Evolutionary conservation across 1,140 invertebrate genomes (phyloP).

Genomic region (Odontomachus brunneus): DNA sequence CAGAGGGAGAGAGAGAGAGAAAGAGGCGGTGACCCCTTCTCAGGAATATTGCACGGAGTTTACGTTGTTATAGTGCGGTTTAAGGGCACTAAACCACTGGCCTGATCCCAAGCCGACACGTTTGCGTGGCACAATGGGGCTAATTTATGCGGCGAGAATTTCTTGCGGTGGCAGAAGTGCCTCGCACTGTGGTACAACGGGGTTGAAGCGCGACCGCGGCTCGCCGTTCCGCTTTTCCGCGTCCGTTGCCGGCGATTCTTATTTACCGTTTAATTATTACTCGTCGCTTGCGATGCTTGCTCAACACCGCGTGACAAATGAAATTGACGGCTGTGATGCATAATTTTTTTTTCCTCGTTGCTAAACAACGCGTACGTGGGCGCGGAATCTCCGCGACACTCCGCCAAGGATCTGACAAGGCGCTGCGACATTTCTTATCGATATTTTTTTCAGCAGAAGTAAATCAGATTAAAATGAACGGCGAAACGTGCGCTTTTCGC

Average conservation of each 20-base stretch:
- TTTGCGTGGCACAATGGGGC: neutral
- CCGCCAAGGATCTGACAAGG: too few species aligned
- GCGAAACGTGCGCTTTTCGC: too few species aligned
- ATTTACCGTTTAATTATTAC: neutral
- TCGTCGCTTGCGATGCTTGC: neutral
- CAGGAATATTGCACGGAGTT: slow-evolving; percentile 23
- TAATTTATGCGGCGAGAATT: slow-evolving; percentile 25
- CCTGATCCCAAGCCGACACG: neutral
- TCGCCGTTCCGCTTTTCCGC: neutral
- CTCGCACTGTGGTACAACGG: neutral
- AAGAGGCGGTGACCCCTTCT: neutral
- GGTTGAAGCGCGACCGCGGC: neutral
- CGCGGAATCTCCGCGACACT: too few species aligned
- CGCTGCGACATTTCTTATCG: too few species aligned
- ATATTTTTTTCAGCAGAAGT: too few species aligned
- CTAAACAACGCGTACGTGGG: too few species aligned
- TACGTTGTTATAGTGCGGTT: neutral
- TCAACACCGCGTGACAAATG: neutral
- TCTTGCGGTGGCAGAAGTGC: neutral
- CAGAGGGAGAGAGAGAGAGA: neutral
- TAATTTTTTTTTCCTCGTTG: too few species aligned
- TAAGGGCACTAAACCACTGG: slow-evolving; percentile 8
- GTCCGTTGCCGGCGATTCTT: neutral
- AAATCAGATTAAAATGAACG: too few species aligned
- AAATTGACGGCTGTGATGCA: neutral